Base-by-base conservation (phyloP, 2,797 vertebrate species). In the Sitta carolinensis region DNA sequence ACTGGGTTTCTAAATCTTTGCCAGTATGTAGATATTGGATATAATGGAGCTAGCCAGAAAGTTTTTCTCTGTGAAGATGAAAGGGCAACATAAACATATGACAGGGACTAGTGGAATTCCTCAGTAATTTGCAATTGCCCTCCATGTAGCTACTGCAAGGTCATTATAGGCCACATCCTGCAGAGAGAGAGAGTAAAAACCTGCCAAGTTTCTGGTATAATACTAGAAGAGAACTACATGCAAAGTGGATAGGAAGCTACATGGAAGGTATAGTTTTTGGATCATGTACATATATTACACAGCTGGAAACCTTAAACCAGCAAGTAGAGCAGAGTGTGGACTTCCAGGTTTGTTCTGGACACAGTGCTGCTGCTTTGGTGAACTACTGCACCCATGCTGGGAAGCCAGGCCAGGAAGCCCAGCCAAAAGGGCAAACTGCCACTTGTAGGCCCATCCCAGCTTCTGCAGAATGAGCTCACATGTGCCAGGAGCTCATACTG, bases 381-480 rank as follows among this genome's bases (percentile, higher is more conserved):
- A 95, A 83, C 89, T 84, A 57, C 84, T 77, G 84, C 64, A 74
- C 68, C 70, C 18, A 2, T 57, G 88, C 63, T 66, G n/a, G 57
- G 77, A 70, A 93, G n/a, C 3, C 55, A 26, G 27, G 75, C 86
- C 81, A 92, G 72, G 62, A 75, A 87, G 38, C 32, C 30, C 10
- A 38, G 91, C 94, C 94, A 91, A 66, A 87, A 94, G 62, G 91
- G 91, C 83, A 78, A 88, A 66, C 8, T 76, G 94, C 87, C 93
- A 93, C 66, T 58, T 50, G 52, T 2, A 87, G 57, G n/a, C 68
- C 84, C 75, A 77, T 73, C 58, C 19, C 7, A 3, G 29, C 91
- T 80, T 14, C 63, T 9, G 68, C n/a, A 80, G 47, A 91, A 61
- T 0, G 17, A 88, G 87, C 69, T 86, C 27, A 27, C 20, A 40